A percentile compares a stretch with the other conserved stretches of the same genome.
Conservation (phyloP, 2,797 vertebrate genomes). For the Alouatta caraya region DNA sequence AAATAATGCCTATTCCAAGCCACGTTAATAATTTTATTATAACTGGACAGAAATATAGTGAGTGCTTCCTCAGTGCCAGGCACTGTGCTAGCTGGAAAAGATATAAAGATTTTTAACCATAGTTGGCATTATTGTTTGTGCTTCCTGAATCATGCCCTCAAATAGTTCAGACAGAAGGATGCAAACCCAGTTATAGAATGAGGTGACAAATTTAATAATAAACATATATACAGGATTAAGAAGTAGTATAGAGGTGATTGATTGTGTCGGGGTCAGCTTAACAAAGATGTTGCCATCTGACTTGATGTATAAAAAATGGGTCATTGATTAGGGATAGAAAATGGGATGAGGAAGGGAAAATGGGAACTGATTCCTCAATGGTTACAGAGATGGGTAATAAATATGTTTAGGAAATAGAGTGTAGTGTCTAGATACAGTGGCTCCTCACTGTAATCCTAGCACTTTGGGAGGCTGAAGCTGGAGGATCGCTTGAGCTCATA, state of each 20-base stretch:
- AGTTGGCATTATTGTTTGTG: neutral
- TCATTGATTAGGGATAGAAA: neutral
- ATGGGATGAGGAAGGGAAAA: neutral
- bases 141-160: neutral
- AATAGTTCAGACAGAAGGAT: neutral
- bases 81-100: neutral
- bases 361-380: neutral
- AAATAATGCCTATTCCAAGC: neutral
- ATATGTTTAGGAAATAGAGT: neutral
- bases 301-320: neutral
- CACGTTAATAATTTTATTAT: neutral
- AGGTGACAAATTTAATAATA: neutral
- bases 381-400: neutral
- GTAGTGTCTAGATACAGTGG: neutral
- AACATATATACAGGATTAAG: neutral
- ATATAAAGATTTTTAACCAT: neutral
- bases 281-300: neutral
- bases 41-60: neutral
- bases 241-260: neutral
- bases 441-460: neutral
- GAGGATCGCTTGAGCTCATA: neutral
- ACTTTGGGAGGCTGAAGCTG: neutral
- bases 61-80: neutral
- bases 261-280: neutral
- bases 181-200: neutral